Evolutionary conservation across 2,888 invertebrate genomes (phyloP), one percentile per base, ranked within the genome.

Genomic region (Heliconius ethilla): DNA sequence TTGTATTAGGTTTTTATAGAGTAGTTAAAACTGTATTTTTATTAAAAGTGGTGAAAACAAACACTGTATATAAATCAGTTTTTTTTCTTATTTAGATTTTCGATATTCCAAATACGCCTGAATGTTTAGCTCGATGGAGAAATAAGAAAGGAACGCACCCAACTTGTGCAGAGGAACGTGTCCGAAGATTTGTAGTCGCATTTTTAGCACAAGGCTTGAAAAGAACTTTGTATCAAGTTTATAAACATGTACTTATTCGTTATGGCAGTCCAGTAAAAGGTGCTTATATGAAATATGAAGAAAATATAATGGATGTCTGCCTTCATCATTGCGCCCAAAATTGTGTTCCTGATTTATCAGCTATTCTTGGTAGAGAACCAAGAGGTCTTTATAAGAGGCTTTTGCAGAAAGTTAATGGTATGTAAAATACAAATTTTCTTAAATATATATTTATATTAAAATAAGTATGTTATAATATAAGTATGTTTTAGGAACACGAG

Each of bases 301-400:
- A 89, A 84, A 92, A 90, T 86, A 84, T 92, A 15, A 90, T 93
- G 86, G 83, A 89, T 80, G 87, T 91, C 33, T 91, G 90, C 82
- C 87, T 89, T 74, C 82, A 84, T 67, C 88, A 92, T 78, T 83
- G 86, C 72, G 88, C 90, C 22, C 83, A 83, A 40, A 82, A 87
- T 76, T 86, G 88, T 72, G 87, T 88, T 9, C 81, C 82, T 75
- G 82, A 87, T 81, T 83, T 90, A 78, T 84, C 89, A 75, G 77
- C 81, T 69, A 82, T 92, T 45, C 85, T 93, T 18, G 84, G 88
- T 18, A 86, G 93, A 81, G 89, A 91, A 80, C 86, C 88, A 13
- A 87, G 92, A 82, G 89, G 89, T 18, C 88, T 92, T 59, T 89
- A 89, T 79, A 89, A 88, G 80, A 87, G 86, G 81, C 79, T 89